These are phyloP conservation scores for Drosophila nr. fundita DNA, from an alignment of 2,888 invertebrate genomes.

Conservation along the genomic window DNA sequence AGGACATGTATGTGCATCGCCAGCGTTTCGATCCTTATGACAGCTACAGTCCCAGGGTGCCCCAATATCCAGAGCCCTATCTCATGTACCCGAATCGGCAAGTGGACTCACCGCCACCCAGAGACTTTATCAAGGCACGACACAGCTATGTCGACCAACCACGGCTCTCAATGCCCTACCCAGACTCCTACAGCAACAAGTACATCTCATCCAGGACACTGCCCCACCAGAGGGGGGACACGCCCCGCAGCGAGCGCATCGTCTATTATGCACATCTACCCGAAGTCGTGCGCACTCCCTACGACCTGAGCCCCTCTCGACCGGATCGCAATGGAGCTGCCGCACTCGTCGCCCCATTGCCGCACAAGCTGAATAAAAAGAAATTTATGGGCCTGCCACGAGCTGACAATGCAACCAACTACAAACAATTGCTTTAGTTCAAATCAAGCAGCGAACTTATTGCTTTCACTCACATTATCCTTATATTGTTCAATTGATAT, in stretches of 20 bases:
- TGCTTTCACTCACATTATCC: constrained; percentile 25
- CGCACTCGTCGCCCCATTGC: constrained; percentile 11
- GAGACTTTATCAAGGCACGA: constrained; percentile 75
- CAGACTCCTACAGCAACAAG: constrained; percentile 59
- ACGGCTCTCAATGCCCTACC: constrained; percentile 51
- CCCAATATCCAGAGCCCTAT: constrained; percentile 83
- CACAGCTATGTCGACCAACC: constrained; percentile 78
- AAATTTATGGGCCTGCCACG: constrained; percentile 46
- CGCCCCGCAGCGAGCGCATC: constrained; percentile 85
- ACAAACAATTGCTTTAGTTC: constrained; percentile 17
- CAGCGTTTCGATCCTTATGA: constrained; percentile 84
- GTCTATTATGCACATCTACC: constrained; percentile 90
- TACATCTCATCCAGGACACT: constrained; percentile 55
- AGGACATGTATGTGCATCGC: constrained; percentile 83
- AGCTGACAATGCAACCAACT: constrained; percentile 18
- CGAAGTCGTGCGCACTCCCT: constrained; percentile 88
- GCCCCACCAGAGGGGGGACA: constrained; percentile 52
- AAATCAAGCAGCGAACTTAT: not conserved
- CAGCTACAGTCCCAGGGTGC: constrained; percentile 83
- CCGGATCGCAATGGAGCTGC: constrained; percentile 51
- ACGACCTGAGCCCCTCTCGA: constrained; percentile 52
- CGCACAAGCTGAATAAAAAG: constrained; percentile 61
- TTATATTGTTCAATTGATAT: not conserved
- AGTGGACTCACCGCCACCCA: constrained; percentile 82
- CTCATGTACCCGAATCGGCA: constrained; percentile 84